A percentile compares a stretch with the other conserved stretches of the same genome.
phyloP scores from a whole-genome alignment of 2,888 invertebrate genomes.

The Macroteleia sp. region DNA sequence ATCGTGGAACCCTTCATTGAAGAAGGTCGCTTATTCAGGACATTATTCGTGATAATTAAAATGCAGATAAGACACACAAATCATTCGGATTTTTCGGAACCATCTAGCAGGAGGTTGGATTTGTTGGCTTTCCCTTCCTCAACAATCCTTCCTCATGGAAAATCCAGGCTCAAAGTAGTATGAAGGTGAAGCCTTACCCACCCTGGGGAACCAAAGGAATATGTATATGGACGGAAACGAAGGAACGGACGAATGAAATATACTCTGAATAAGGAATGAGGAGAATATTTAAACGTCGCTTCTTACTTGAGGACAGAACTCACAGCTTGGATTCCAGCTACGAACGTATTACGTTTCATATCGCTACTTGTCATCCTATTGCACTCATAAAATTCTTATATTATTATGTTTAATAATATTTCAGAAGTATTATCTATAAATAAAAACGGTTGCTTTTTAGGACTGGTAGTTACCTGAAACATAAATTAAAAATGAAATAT shows the following conservation, averaged over 20 bases:
- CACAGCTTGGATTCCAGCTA: slow-evolving; percentile 22
- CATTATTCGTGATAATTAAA: slow-evolving; percentile 83
- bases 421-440: slow-evolving; percentile 18
- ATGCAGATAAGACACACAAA: slow-evolving; percentile 83
- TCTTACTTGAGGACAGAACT: slow-evolving; percentile 48
- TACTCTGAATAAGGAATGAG: slow-evolving; percentile 81
- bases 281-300: slow-evolving; percentile 76
- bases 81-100: slow-evolving; percentile 80
- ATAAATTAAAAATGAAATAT: too few relatives aligned
- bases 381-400: slow-evolving; percentile 20
- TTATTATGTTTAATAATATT: slow-evolving; percentile 14
- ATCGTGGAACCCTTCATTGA: slow-evolving; percentile 47
- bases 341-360: slow-evolving; percentile 17
- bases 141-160: slow-evolving; percentile 60
- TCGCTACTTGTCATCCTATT: slow-evolving; percentile 49
- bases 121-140: slow-evolving; percentile 65
- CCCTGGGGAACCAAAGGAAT: slow-evolving; percentile 67
- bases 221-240: slow-evolving; percentile 73
- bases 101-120: slow-evolving; percentile 56
- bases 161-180: slow-evolving; percentile 58
- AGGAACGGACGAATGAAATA: slow-evolving; percentile 80
- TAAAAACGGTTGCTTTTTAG: background rate
- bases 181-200: slow-evolving; percentile 67
- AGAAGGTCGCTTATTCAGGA: slow-evolving; percentile 77
- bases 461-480: too few relatives aligned